Evolutionary conservation across 1,140 invertebrate genomes (phyloP), one percentile per base, ranked within the genome.

Genomic region (Dreissena rostriformis): DNA sequence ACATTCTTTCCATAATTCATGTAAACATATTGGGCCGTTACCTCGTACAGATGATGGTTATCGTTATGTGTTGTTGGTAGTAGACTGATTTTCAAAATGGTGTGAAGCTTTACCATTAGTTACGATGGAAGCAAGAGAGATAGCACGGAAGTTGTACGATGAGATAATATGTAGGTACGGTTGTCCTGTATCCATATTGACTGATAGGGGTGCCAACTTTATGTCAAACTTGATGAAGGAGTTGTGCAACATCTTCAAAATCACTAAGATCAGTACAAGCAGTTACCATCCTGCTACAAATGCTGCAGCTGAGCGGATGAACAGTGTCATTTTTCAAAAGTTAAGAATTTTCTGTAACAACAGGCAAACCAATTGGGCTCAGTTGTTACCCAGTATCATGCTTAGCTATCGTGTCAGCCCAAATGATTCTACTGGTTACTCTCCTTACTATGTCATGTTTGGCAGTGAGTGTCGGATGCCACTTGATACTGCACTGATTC

Each of bases 51-150:
- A 61, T 63, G 55, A 63, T 61, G 74, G 74, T n/a, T 68, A 26
- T 68, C 19, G 26, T 22, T 68, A 68, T 61, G 17, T 61, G 57
- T 61, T 61, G 57, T 61, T 61, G 22, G 57, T 61, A 24, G 57
- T 61, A 61, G 57, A 61, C 22, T 61, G 4, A 61, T 61, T 61
- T 24, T 61, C 57, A 61, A 61, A 61, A 61, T 61, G 57, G 57
- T n/a, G 57, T 52, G 87, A 89, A 73, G 79, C 74, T 15, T 83
- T 84, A 61, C 84, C 86, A 22, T 51, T 87, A 53, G 73, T 63
- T 26, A 84, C 72, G 12, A 51, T 28, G n/a, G 71, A 52, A 55
- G 77, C 84, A 15, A 72, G 24, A 52, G 81, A 86, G 68, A 52
- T 77, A n/a, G 86, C 84, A 70, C 52, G 39, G 11, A 53, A 53